Base-by-base conservation (phyloP, 2,113 vertebrate species). In the Illadopsis cleaveri region DNA sequence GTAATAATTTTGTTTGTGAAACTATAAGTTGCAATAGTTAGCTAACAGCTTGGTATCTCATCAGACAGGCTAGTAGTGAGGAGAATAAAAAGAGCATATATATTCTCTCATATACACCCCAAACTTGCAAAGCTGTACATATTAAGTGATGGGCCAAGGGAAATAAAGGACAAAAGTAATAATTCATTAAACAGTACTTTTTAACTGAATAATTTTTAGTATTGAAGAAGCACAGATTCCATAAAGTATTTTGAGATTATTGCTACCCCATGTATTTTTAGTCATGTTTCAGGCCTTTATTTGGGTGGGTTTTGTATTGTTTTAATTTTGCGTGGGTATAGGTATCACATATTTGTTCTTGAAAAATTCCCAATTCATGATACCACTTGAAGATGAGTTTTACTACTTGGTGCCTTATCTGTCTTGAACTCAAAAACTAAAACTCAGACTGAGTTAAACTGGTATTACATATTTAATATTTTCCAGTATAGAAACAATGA, bases 61-160 rank as follows among this genome's bases (percentile, higher is more conserved):
- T 11, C 31, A 53, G 38, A 23, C 28, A 65, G 33, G 9, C 44
- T 50, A 88, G 13, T 1, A 85, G 50, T 16, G 50, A 81, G 16
- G 30, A 58, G 12, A 91, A 62, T 8, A 77, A 38, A 19, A 87
- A 25, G 4, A 73, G 23, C 21, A 50, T 27, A 45, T 11, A n/a
- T 0, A 0, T 6, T 35, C 31, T 82, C 24, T 57, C 40, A 45
- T 38, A 66, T 7, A 51, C 8, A 72, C 1, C 12, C 44, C 35
- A 54, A 33, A 31, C 10, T 61, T 76, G 66, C 11, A 76, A 53
- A 65, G 42, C 8, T 58, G 56, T 50, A 60, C 14, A 31, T 53
- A 61, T 28, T 64, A 80, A 77, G 30, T 35, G 11, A 70, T 9
- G 3, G n/a, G 4, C 22, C 28, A 5, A 72, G 10, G 6, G 12